Conservation (phyloP, 1,140 invertebrate genomes). For the Drosophila tsacasi region DNA sequence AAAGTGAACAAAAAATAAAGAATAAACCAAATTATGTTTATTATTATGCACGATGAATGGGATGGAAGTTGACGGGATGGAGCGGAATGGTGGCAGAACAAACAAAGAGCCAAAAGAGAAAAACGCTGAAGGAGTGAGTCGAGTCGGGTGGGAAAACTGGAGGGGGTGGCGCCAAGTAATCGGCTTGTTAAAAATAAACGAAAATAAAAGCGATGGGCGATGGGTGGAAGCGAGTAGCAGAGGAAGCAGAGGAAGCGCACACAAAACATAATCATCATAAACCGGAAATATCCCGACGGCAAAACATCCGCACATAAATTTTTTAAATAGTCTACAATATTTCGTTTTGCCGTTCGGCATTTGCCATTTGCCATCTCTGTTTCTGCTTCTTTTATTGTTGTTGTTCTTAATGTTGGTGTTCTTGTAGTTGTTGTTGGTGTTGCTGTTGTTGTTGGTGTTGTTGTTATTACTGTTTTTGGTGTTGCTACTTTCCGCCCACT, state of each 20-base stretch:
- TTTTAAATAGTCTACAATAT: slow-evolving; percentile 84
- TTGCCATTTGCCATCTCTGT: slow-evolving; percentile 62
- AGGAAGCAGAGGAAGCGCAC: slow-evolving; percentile 40
- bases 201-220: slow-evolving; percentile 62
- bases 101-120: slow-evolving; percentile 49
- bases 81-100: slow-evolving; percentile 16
- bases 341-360: slow-evolving; percentile 73
- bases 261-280: slow-evolving; percentile 84
- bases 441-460: slow-evolving; percentile 52
- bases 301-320: slow-evolving; percentile 85
- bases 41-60: slow-evolving; percentile 74
- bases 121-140: slow-evolving; percentile 16
- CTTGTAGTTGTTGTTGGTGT: slow-evolving; percentile 5
- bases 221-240: not conserved
- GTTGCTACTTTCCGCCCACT: slow-evolving; percentile 22
- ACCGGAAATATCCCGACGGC: slow-evolving; percentile 84
- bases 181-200: slow-evolving; percentile 82
- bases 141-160: slow-evolving; percentile 18
- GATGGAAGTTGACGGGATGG: slow-evolving; percentile 48
- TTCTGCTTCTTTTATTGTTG: slow-evolving; percentile 34
- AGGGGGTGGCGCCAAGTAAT: slow-evolving; percentile 61
- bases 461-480: slow-evolving; percentile 2
- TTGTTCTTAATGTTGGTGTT: slow-evolving; percentile 9
- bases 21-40: slow-evolving; percentile 77
- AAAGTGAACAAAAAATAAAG: slow-evolving; percentile 61